Percentiles rank a stretch among this genome's conserved stretches.
Conservation (phyloP, 2,797 vertebrate species). For the Syndactyla subalaris region DNA sequence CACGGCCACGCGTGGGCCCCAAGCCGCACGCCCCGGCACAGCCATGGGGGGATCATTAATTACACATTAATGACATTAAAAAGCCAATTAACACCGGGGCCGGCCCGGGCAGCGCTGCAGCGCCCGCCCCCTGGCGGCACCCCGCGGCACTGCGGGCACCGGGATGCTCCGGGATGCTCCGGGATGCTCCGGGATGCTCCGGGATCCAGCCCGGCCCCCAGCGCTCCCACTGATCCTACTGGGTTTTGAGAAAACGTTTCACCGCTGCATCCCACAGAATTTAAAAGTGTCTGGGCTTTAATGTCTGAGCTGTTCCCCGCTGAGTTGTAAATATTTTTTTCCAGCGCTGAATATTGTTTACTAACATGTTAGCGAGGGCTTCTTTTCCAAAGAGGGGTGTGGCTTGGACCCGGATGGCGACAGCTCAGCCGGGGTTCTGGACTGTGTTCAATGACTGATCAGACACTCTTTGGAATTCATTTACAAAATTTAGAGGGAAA, state of each 20-base stretch:
- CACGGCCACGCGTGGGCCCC: background rate
- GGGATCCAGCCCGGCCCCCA: background rate
- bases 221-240: accelerated
- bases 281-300: background rate
- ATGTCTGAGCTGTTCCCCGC: background rate
- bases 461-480: background rate
- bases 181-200: too few species aligned
- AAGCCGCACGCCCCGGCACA: background rate
- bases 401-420: background rate
- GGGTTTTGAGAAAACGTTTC: accelerated
- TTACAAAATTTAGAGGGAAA: background rate
- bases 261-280: background rate
- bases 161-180: too few species aligned
- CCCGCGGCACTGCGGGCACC: too few species aligned
- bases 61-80: too few species aligned
- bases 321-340: background rate
- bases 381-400: background rate
- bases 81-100: background rate
- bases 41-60: background rate
- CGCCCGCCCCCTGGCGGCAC: too few species aligned
- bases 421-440: background rate
- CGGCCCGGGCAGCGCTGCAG: too few species aligned
- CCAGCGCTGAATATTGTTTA: conserved; percentile 2
- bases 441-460: accelerated
- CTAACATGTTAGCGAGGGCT: background rate